These are phyloP conservation scores for Drosophila nebulosa DNA, from an alignment of 1,140 invertebrate species.

Conservation along the genomic window DNA sequence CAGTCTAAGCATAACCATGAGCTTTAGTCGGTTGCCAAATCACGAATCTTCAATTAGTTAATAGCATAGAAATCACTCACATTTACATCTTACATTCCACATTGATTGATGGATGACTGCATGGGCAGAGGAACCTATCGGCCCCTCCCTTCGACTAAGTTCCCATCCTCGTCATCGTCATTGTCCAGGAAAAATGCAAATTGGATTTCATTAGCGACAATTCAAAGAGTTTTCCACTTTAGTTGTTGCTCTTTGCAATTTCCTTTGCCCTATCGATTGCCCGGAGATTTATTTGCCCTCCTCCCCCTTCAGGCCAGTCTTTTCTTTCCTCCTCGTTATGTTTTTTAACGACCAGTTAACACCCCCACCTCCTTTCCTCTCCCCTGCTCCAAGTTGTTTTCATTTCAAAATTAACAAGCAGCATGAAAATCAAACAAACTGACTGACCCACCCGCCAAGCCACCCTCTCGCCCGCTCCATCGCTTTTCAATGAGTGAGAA, in stretches of 20 bases:
- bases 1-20: not conserved
- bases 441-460: slow-evolving; percentile 24
- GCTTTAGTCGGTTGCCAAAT: slow-evolving; percentile 42
- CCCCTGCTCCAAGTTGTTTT: slow-evolving; percentile 13
- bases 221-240: slow-evolving; percentile 56
- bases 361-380: not conserved
- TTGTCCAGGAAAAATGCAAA: slow-evolving; percentile 55
- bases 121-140: slow-evolving; percentile 11
- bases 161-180: not conserved
- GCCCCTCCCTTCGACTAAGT: not conserved
- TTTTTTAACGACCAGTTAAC: slow-evolving; percentile 11
- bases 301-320: not conserved
- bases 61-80: slow-evolving; percentile 55
- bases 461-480: not conserved
- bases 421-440: slow-evolving; percentile 65
- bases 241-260: slow-evolving; percentile 42
- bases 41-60: slow-evolving; percentile 70
- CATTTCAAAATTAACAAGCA: slow-evolving; percentile 65
- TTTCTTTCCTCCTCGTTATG: not conserved
- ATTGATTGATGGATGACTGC: slow-evolving; percentile 51
- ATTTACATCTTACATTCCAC: slow-evolving; percentile 6
- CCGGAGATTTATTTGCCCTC: slow-evolving; percentile 11
- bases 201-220: slow-evolving; percentile 72
- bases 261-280: slow-evolving; percentile 13
- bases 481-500: not conserved